These are phyloP conservation scores for Tiliacea citrago DNA, from an alignment of 2,888 invertebrate species.

Conservation along the genomic window DNA sequence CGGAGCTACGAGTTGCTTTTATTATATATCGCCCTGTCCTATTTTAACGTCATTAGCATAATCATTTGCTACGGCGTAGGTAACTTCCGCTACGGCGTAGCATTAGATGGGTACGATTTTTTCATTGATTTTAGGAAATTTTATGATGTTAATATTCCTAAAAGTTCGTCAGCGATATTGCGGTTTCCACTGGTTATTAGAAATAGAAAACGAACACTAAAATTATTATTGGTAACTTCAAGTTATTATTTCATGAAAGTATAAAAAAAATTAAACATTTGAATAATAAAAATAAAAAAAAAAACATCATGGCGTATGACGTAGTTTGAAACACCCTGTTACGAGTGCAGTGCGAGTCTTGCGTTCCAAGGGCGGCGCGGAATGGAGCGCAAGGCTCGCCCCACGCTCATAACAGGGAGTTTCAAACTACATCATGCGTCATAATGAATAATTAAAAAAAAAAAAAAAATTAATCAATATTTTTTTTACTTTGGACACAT, in stretches of 20 bases:
- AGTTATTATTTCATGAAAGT: not conserved
- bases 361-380: too few relatives aligned
- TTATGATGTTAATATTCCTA: not conserved
- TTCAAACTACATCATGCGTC: too few relatives aligned
- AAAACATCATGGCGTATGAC: too few relatives aligned
- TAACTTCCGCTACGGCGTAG: conserved; percentile 48
- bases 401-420: too few relatives aligned
- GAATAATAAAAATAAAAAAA: too few relatives aligned
- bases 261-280: too few relatives aligned
- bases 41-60: conserved; percentile 55
- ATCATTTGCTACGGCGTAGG: conserved; percentile 57
- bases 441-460: too few relatives aligned
- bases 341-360: too few relatives aligned
- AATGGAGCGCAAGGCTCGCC: too few relatives aligned
- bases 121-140: not conserved
- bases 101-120: not conserved
- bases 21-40: conserved; percentile 46
- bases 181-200: not conserved
- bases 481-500: too few relatives aligned
- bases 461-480: too few relatives aligned
- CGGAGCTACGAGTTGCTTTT: conserved; percentile 40
- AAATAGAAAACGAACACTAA: not conserved
- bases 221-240: not conserved
- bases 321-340: too few relatives aligned
- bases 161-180: not conserved